Conservation (phyloP, 1,140 invertebrate species). For the Tyrophagus putrescentiae region DNA sequence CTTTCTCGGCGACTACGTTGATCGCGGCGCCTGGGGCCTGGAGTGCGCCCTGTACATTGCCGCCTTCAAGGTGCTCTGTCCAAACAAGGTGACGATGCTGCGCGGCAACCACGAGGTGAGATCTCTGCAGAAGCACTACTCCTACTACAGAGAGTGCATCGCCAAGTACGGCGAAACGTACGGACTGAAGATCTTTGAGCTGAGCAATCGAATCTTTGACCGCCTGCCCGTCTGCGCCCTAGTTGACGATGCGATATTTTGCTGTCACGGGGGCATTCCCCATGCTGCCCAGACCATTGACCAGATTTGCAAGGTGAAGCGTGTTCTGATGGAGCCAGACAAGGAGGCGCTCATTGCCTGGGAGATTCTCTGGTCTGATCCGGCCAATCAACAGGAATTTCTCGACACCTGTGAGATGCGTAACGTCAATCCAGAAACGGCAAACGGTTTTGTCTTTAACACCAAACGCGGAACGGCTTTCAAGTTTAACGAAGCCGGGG, state of each 20-base stretch:
- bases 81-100: conserved; percentile 44
- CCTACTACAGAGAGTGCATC: conserved; percentile 49
- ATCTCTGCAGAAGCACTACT: conserved; percentile 51
- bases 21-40: conserved; percentile 44
- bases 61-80: conserved; percentile 45
- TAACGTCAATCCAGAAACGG: conserved; percentile 8
- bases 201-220: conserved; percentile 53
- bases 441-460: conserved; percentile 48
- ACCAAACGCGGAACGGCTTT: conserved; percentile 50
- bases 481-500: conserved; percentile 48
- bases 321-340: conserved; percentile 46
- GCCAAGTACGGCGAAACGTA: conserved; percentile 48
- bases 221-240: conserved; percentile 51
- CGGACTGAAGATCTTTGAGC: conserved; percentile 47
- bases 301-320: conserved; percentile 37
- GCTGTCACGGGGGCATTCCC: conserved; percentile 59
- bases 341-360: conserved; percentile 49
- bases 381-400: conserved; percentile 35
- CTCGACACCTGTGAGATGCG: conserved; percentile 8
- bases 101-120: conserved; percentile 51
- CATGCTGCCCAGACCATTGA: conserved; percentile 1
- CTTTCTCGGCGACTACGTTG: conserved; percentile 53
- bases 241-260: conserved; percentile 55
- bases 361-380: conserved; percentile 65
- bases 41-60: conserved; percentile 44